Conservation (phyloP, 1,140 invertebrate species). For the Hydropsyche tenuis region DNA sequence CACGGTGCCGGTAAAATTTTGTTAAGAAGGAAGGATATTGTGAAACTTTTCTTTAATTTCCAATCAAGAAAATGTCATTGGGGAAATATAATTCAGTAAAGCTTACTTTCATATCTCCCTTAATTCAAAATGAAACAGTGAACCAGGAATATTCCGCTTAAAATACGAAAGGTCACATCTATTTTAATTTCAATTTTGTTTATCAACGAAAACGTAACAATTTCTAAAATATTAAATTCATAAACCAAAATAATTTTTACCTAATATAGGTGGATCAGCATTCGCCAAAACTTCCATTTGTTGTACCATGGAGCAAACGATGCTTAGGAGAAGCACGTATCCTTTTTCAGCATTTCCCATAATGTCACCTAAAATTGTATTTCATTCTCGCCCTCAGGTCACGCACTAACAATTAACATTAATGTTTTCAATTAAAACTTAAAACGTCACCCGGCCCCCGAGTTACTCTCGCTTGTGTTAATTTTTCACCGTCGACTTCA, state of each 20-base stretch:
- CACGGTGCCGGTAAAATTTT: not conserved
- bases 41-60: constrained; percentile 27
- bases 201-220: too few relatives aligned
- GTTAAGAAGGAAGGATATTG: not conserved
- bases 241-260: not conserved
- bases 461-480: not conserved
- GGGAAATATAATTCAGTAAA: not conserved
- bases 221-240: too few relatives aligned
- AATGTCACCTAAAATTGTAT: not conserved
- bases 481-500: not conserved
- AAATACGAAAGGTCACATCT: not conserved
- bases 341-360: constrained; percentile 18
- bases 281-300: constrained; percentile 10
- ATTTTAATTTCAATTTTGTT: not conserved
- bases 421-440: constrained; percentile 14
- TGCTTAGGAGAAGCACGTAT: not conserved
- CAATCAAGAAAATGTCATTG: constrained; percentile 8
- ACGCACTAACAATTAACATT: constrained; percentile 1
- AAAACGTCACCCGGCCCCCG: not conserved
- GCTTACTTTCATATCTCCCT: too few relatives aligned
- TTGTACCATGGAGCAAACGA: constrained; percentile 11
- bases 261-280: not conserved
- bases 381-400: not conserved
- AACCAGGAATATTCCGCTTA: too few relatives aligned
- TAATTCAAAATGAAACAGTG: too few relatives aligned